Evolutionary conservation across 2,113 vertebrate species (phyloP).

Genomic region (Indri indri): DNA sequence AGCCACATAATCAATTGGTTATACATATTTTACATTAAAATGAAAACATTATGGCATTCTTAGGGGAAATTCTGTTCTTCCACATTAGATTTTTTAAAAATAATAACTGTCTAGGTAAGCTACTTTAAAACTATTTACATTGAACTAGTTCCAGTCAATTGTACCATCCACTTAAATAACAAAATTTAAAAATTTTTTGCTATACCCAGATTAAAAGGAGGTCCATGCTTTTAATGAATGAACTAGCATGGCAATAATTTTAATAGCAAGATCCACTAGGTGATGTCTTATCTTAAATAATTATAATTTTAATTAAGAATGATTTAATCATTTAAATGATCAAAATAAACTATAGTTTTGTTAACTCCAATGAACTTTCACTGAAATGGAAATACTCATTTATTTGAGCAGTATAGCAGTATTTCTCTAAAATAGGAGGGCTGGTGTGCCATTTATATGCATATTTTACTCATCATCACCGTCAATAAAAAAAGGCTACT

Average conservation of each 20-base stretch:
- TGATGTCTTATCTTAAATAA: not conserved
- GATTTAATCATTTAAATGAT: not conserved
- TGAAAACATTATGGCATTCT: conserved; percentile 35
- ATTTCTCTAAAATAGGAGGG: not conserved
- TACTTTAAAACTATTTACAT: not conserved
- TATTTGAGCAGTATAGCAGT: not conserved
- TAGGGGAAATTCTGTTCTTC: conserved; percentile 32
- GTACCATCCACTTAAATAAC: not conserved
- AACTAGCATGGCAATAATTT: not conserved
- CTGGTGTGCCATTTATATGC: not conserved
- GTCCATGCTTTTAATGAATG: not conserved
- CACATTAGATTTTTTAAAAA: not conserved
- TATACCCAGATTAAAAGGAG: not conserved
- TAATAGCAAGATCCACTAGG: not conserved
- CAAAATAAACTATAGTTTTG: not conserved
- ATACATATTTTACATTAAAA: not conserved
- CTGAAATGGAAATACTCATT: not conserved
- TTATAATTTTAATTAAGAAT: not conserved
- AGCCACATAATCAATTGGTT: not conserved
- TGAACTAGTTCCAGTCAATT: not conserved
- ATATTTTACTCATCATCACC: not conserved
- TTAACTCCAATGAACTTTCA: not conserved
- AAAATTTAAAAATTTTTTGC: not conserved
- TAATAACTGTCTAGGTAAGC: not conserved
- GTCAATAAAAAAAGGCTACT: not conserved